phyloP scores from a whole-genome alignment of 2,113 vertebrate species.

The Plotosus lineatus region DNA sequence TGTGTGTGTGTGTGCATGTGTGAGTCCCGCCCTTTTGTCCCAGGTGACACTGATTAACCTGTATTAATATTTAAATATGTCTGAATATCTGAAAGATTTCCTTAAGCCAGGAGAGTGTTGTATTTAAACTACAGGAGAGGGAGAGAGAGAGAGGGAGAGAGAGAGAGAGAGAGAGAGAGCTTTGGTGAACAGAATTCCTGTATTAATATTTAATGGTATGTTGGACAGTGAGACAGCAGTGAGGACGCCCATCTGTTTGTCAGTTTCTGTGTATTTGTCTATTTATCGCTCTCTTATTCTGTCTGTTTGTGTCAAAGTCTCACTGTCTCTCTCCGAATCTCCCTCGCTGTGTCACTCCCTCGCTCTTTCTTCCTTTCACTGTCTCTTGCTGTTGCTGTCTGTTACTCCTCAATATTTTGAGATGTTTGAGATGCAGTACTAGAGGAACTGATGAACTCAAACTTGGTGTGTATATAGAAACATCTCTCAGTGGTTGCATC shows the following conservation, averaged over 20 bases:
- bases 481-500: too few species aligned
- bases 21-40: not conserved
- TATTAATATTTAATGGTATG: constrained; percentile 39
- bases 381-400: not conserved
- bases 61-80: not conserved
- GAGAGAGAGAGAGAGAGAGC: not conserved
- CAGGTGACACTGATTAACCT: not conserved
- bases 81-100: not conserved
- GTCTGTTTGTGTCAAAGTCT: not conserved
- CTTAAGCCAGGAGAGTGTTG: not conserved
- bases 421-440: too few species aligned
- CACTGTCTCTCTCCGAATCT: not conserved
- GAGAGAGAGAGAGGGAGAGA: not conserved
- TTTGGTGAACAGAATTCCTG: constrained; percentile 15
- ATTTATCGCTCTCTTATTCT: not conserved
- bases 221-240: not conserved
- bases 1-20: not conserved
- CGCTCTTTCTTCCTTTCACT: not conserved
- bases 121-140: not conserved
- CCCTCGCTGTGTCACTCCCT: not conserved
- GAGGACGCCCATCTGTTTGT: not conserved
- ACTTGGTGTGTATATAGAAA: too few species aligned
- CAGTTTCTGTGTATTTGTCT: not conserved
- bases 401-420: too few species aligned
- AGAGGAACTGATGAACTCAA: too few species aligned